Evolutionary conservation across 2,888 invertebrate species (phyloP), one percentile per base, ranked within the genome.

Genomic region (Dryocosmus kuriphilus): DNA sequence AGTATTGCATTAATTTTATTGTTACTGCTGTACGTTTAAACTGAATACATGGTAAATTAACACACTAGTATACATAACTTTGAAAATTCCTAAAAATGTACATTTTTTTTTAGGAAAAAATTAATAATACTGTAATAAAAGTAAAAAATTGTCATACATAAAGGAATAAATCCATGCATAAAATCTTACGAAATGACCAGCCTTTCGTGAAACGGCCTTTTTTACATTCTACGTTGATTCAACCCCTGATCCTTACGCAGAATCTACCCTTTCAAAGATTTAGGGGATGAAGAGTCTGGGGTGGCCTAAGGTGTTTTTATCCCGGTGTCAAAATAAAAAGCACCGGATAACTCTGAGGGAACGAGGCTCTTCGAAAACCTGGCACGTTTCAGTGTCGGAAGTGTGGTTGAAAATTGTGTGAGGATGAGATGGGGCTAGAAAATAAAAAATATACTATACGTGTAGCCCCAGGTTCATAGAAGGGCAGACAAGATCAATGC

Each of bases 301-400:
- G 57, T 57, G 16, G 35, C 62, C 62, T 35, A 32, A 62, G 62
- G 62, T 62, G 62, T 22, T 62, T 62, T 62, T 62, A 35, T 62
- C 62, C 62, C n/a, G 9, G 35, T 32, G 62, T 62, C n/a, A 32
- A 62, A 62, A 62, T 62, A 62, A 62, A 62, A 62, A 62, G 62
- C 9, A 30, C n/a, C 5, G 62, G 62, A 35, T 62, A 62, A 62
- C 62, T 62, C 62, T 62, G 11, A 62, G 62, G 3, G 22, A 62
- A 32, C 22, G 57, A n/a, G n/a, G 32, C 62, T 62, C 62, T 62
- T 62, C 62, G 32, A 62, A 62, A 62, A 62, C 62, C 62, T 62
- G 62, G 62, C 62, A 62, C 62, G 62, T 62, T 62, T 62, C 62
- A 62, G 19, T n/a, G 62, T n/a, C 19, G 62, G 62, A 62, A 62